Evolutionary conservation across 2,797 vertebrate genomes (phyloP).

Genomic region (Ptychadena robeensis): DNA sequence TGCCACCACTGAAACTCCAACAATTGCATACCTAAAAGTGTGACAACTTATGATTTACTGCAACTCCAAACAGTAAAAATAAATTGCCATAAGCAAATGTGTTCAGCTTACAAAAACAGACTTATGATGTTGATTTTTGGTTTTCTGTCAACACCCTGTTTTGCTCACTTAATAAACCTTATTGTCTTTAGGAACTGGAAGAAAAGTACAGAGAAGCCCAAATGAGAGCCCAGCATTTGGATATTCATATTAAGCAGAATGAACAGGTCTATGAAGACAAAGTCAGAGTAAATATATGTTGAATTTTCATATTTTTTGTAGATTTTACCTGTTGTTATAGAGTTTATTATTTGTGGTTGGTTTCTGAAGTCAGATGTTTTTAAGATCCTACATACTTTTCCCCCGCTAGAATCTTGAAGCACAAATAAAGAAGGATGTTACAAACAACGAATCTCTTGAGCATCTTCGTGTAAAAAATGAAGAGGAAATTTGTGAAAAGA

Average conservation of each 20-base stretch:
- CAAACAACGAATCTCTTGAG: conserved; percentile 94
- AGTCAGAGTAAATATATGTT: conserved; percentile 85
- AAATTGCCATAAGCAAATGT: no score
- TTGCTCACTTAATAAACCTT: no score
- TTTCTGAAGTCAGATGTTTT: background rate
- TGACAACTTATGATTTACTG: no score
- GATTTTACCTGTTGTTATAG: no score
- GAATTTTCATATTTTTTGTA: background rate
- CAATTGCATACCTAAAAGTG: no score
- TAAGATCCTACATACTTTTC: background rate
- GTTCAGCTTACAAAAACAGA: no score
- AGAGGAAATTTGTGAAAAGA: conserved; percentile 92
- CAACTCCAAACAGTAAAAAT: no score
- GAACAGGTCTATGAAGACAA: conserved; percentile 96
- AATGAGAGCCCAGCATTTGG: conserved; percentile 91
- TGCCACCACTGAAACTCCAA: no score
- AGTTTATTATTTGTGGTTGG: no score
- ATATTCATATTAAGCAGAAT: conserved; percentile 94
- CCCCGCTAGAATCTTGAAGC: conserved; percentile 86
- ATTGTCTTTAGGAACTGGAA: conserved; percentile 87
- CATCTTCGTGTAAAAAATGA: conserved; percentile 88
- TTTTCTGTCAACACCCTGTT: no score
- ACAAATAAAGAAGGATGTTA: conserved; percentile 94
- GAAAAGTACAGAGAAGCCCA: conserved; percentile 94
- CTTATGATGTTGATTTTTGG: no score